phyloP scores from a whole-genome alignment of 2,888 invertebrate genomes.

The Drosophila macrothrix region DNA sequence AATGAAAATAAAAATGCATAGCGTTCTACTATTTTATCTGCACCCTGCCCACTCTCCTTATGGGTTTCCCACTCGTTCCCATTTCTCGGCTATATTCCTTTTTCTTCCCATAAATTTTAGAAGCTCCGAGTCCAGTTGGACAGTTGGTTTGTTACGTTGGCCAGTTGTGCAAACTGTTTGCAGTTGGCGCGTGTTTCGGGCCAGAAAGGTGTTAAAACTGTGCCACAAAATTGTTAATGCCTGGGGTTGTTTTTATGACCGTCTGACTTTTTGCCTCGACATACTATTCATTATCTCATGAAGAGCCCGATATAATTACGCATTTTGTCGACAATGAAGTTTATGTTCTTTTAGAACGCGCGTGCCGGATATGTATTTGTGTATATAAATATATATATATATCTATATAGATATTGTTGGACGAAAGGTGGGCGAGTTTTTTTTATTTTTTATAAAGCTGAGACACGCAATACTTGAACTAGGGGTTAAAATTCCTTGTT shows the following conservation, averaged over 20 bases:
- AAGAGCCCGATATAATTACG: slow-evolving; percentile 60
- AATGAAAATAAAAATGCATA: slow-evolving; percentile 37
- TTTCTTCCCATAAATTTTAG: slow-evolving; percentile 49
- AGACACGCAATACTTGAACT: slow-evolving; percentile 62
- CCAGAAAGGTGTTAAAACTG: slow-evolving; percentile 76
- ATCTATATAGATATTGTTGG: slow-evolving; percentile 3
- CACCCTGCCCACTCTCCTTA: slow-evolving; percentile 1
- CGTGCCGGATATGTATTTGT: slow-evolving; percentile 53
- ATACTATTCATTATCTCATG: slow-evolving; percentile 24
- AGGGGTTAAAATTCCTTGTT: slow-evolving; percentile 54
- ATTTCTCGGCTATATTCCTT: slow-evolving; percentile 24
- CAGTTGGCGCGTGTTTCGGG: slow-evolving; percentile 65
- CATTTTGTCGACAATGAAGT: slow-evolving; percentile 79
- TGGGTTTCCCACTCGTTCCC: slow-evolving; percentile 25
- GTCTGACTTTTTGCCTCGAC: slow-evolving; percentile 54
- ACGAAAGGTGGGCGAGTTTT: slow-evolving; percentile 48
- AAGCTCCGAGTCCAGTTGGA: slow-evolving; percentile 36
- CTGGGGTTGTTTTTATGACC: slow-evolving; percentile 61
- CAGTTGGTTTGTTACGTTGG: slow-evolving; percentile 12
- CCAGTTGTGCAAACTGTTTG: slow-evolving; percentile 64
- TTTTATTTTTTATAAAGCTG: slow-evolving; percentile 39
- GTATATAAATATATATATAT: neutral
- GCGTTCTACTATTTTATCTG: neutral
- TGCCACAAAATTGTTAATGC: slow-evolving; percentile 69
- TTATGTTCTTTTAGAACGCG: slow-evolving; percentile 69